phyloP scores from a whole-genome alignment of 2,113 vertebrate species.

The Alces alces region DNA sequence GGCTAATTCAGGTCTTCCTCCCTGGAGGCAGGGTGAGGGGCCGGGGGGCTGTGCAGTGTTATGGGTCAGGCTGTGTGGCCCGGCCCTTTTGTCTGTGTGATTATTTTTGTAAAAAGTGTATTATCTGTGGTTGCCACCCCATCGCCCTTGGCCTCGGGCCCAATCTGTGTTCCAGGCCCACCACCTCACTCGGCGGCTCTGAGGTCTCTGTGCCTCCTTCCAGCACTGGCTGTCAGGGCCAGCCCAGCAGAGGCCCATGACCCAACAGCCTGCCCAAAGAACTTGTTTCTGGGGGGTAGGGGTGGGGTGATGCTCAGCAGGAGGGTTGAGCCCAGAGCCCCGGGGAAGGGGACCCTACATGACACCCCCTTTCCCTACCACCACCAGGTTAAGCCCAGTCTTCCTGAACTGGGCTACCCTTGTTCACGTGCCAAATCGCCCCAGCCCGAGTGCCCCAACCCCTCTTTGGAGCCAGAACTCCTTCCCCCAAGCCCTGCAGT shows the following conservation, averaged over 20 bases:
- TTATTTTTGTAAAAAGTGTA: constrained; percentile 68
- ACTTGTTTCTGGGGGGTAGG: constrained; percentile 37
- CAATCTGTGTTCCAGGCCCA: constrained; percentile 66
- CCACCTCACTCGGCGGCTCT: constrained; percentile 44
- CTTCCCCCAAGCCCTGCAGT: neutral
- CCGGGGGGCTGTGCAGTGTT: constrained; percentile 38
- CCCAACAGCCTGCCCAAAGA: constrained; percentile 65
- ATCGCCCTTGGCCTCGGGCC: neutral
- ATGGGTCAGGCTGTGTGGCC: constrained; percentile 4
- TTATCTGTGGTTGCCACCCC: constrained; percentile 60
- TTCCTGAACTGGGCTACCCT: constrained; percentile 40
- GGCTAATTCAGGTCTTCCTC: neutral
- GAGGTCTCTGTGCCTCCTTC: neutral
- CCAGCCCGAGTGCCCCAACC: neutral
- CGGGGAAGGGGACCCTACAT: neutral
- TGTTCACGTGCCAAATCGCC: constrained; percentile 70
- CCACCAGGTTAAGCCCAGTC: constrained; percentile 26
- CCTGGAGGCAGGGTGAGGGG: neutral
- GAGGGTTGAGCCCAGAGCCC: neutral
- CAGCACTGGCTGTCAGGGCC: constrained; percentile 45
- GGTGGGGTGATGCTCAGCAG: neutral
- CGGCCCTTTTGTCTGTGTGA: constrained; percentile 58
- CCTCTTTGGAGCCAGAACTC: constrained; percentile 9
- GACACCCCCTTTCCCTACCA: neutral
- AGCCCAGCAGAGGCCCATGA: constrained; percentile 6